phyloP scores from a whole-genome alignment of 2,888 invertebrate species.

The Amaurobius ferox region DNA sequence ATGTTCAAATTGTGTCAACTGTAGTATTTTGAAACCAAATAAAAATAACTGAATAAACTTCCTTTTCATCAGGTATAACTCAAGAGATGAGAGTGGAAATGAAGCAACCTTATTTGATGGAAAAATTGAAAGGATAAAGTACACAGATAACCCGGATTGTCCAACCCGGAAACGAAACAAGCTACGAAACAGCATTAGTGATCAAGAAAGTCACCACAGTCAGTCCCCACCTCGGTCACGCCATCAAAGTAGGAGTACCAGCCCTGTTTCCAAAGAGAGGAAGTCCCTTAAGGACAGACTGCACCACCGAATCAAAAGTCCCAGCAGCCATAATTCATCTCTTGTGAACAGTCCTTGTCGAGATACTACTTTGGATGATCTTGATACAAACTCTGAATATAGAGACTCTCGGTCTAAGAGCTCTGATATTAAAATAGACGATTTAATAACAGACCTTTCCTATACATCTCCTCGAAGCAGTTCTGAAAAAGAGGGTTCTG shows the following conservation, averaged over 20 bases:
- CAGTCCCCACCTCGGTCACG: constrained; percentile 75
- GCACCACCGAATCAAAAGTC: constrained; percentile 70
- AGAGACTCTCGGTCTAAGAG: constrained; percentile 56
- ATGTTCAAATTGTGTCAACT: no score
- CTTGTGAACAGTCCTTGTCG: constrained; percentile 69
- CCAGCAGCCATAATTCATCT: constrained; percentile 72
- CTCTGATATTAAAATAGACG: constrained; percentile 52
- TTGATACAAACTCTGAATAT: constrained; percentile 61
- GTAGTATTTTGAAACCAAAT: no score
- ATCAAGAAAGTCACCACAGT: constrained; percentile 75
- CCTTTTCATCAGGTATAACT: constrained; percentile 67
- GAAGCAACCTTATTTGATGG: constrained; percentile 57
- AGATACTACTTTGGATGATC: constrained; percentile 40
- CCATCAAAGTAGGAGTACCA: constrained; percentile 74
- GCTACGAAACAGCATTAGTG: constrained; percentile 74
- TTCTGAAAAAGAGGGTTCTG: constrained; percentile 41
- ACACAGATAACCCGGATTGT: constrained; percentile 51
- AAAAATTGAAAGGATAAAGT: constrained; percentile 60
- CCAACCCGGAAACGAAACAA: constrained; percentile 58
- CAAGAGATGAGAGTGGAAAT: constrained; percentile 50
- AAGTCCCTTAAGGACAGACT: constrained; percentile 58
- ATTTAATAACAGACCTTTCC: constrained; percentile 29
- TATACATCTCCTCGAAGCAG: constrained; percentile 46
- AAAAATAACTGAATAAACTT: no score
- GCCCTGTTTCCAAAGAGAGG: constrained; percentile 70